Evolutionary conservation across 2,113 vertebrate genomes (phyloP).

Genomic region (Steatornis caripensis): DNA sequence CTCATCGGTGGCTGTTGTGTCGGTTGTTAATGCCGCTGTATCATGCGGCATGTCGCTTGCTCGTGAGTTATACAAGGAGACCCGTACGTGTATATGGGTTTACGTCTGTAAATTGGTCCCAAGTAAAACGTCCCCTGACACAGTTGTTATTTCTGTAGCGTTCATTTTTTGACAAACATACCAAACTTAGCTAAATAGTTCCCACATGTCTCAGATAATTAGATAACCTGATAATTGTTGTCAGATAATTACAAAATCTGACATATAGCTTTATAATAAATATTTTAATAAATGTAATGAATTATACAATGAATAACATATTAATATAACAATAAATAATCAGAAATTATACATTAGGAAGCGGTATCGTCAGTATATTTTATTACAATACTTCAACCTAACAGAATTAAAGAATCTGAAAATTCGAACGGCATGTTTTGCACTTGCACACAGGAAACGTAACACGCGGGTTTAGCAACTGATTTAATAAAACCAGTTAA

Average conservation of each 20-base stretch:
- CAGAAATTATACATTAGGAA: neutral
- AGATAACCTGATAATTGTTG: neutral
- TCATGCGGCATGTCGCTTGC: neutral
- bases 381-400: neutral
- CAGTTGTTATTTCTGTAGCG: fast-evolving
- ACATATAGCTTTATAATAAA: neutral
- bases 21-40: neutral
- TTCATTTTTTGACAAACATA: neutral
- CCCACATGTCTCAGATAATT: neutral
- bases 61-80: neutral
- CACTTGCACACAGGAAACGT: neutral
- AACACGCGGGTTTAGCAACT: neutral
- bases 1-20: neutral
- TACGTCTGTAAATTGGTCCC: neutral
- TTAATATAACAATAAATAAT: neutral
- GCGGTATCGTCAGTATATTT: neutral
- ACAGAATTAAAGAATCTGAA: neutral
- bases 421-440: neutral
- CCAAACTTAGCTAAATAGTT: neutral
- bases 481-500: neutral
- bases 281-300: too few species aligned
- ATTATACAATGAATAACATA: too few species aligned
- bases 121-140: neutral
- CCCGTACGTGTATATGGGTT: neutral
- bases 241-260: neutral